Base-by-base conservation (phyloP, 2,888 invertebrate species). In the Tetragonisca angustula region DNA sequence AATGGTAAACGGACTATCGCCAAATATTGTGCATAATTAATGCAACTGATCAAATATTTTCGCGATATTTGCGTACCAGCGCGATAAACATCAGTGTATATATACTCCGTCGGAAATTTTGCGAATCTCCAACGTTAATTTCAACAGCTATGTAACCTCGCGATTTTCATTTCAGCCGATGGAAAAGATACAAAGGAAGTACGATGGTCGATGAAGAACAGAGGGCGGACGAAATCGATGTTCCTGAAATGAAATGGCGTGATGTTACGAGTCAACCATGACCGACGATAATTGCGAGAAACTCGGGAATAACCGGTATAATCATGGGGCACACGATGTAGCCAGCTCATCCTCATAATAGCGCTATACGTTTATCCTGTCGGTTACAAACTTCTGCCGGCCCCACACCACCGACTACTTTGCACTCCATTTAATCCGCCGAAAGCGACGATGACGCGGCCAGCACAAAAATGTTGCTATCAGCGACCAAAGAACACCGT, bases 341-440 rank as follows among this genome's bases (percentile, higher is more conserved):
- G 65, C 74, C 65, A 32, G 74, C 82, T 80, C 86, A 56, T 86
- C 79, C 78, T 75, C 77, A 32, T 78, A 86, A 85, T 77, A 74
- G 65, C 79, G 36, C 74, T 83, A 76, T 68, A 76, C 69, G 71
- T 85, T 75, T 73, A 73, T 78, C 68, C 73, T 76, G 83, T 79
- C 83, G 72, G 75, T 71, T 83, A 72, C 76, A 83, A 83, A 75
- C 79, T 72, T 76, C 83, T 70, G 73, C n/a, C 50, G 24, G 13
- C 32, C 9, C 83, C 50, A 21, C 24, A 17, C 64, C 54, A 43
- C 24, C 68, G 43, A 36, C 71, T 78, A 75, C 76, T 74, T 78
- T 43, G 67, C 83, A 62, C 77, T 74, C 83, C 83, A 69, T 83
- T 83, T 83, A 83, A 83, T 82, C 73, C 83, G 49, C 11, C 56